phyloP scores from a whole-genome alignment of 2,888 invertebrate genomes.

The Bugulina stolonifera region DNA sequence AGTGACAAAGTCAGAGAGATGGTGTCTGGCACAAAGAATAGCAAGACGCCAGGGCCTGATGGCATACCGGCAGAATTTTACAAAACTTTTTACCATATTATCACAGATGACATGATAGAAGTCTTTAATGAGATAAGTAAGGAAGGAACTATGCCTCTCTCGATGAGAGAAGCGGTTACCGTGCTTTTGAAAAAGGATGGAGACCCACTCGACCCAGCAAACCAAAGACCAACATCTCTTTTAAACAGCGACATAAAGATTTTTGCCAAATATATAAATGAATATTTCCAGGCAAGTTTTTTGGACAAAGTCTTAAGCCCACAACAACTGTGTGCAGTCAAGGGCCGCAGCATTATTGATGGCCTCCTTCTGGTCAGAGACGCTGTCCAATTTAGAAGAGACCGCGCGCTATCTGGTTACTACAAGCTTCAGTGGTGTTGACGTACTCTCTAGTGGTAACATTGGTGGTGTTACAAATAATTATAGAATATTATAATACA shows the following conservation, averaged over 20 bases:
- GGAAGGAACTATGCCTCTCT: background rate
- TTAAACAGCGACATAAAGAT: background rate
- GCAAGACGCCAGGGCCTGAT: slow-evolving; percentile 12
- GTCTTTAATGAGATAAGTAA: background rate
- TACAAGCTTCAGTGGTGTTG: too few relatives aligned
- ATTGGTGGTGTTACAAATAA: too few relatives aligned
- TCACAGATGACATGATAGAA: background rate
- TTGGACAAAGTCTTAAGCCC: background rate
- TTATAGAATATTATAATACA: too few relatives aligned
- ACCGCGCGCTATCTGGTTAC: too few relatives aligned
- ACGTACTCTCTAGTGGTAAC: too few relatives aligned
- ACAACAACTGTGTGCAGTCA: background rate
- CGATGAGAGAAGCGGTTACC: background rate
- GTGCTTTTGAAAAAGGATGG: background rate
- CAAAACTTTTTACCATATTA: background rate
- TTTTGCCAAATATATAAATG: background rate
- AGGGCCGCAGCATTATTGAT: background rate
- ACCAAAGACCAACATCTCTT: background rate
- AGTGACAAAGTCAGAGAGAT: background rate
- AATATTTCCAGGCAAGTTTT: background rate
- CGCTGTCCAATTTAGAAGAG: background rate
- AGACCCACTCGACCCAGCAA: background rate
- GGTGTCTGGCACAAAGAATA: background rate
- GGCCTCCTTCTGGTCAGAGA: background rate
- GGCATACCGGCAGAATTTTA: slow-evolving; percentile 5